phyloP scores from a whole-genome alignment of 1,140 invertebrate species.

The Ctenoplectra terminalis region DNA sequence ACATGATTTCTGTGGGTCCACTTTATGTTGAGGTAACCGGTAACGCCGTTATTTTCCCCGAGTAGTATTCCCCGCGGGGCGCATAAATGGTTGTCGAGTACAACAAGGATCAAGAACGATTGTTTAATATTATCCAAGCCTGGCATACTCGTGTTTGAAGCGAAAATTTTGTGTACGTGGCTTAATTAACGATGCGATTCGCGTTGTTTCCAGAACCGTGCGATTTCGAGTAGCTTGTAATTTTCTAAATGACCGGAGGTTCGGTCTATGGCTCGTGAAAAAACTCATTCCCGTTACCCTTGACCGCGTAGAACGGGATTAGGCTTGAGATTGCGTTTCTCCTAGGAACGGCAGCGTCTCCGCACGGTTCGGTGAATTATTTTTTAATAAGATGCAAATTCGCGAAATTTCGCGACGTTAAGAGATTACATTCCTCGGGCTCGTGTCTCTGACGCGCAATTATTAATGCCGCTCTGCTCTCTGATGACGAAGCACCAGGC shows the following conservation, averaged over 20 bases:
- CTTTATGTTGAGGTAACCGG: background rate
- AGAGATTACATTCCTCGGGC: conserved; percentile 21
- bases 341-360: background rate
- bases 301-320: background rate
- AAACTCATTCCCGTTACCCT: background rate
- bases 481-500: background rate
- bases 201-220: background rate
- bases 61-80: background rate
- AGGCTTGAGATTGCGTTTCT: conserved; percentile 25
- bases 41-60: background rate
- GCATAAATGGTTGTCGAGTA: too few species aligned
- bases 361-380: conserved; percentile 15
- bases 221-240: background rate
- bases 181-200: background rate
- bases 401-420: background rate
- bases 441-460: conserved; percentile 2
- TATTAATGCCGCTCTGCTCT: conserved; percentile 7
- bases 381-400: conserved; percentile 49
- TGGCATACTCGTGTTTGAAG: too few species aligned
- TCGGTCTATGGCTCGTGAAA: background rate
- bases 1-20: background rate
- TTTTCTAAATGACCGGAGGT: background rate
- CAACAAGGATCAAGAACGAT: too few species aligned
- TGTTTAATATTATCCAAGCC: too few species aligned
- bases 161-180: background rate